A percentile compares a stretch with the other conserved stretches of the same genome.
phyloP scores from a whole-genome alignment of 2,888 invertebrate species.

The Arrhopalites spinosus region DNA sequence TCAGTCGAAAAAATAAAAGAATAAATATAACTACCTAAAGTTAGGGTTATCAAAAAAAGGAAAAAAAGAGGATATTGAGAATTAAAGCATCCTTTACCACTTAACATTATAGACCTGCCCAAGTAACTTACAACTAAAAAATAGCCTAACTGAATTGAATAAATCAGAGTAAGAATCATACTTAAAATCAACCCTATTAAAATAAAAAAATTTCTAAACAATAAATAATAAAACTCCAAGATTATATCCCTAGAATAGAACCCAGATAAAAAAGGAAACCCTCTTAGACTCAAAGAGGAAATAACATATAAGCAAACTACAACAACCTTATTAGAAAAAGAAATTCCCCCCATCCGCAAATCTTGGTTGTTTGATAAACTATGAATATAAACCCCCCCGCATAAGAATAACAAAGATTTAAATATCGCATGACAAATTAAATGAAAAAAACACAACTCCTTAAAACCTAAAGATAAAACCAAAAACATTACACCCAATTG shows the following conservation, averaged over 20 bases:
- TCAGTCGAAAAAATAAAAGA: too few species aligned
- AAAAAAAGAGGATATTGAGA: conserved; percentile 38
- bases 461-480: conserved; percentile 65
- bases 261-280: conserved; percentile 69
- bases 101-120: conserved; percentile 54
- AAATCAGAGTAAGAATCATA: conserved; percentile 64
- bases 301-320: conserved; percentile 64
- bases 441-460: conserved; percentile 72
- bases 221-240: conserved; percentile 66
- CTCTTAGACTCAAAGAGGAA: conserved; percentile 68
- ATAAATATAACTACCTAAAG: conserved; percentile 60
- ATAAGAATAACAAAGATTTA: conserved; percentile 76
- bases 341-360: conserved; percentile 68
- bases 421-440: conserved; percentile 74
- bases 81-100: conserved; percentile 13
- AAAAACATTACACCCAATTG: conserved; percentile 76
- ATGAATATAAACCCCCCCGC: conserved; percentile 73
- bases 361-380: conserved; percentile 68
- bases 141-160: conserved; percentile 64
- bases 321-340: conserved; percentile 63
- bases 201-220: conserved; percentile 65
- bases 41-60: conserved; percentile 27
- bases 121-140: conserved; percentile 47
- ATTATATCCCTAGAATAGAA: conserved; percentile 71
- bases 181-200: conserved; percentile 65